These are phyloP conservation scores for Aethina tumida DNA, from an alignment of 1,140 invertebrate genomes.

Conservation along the genomic window DNA sequence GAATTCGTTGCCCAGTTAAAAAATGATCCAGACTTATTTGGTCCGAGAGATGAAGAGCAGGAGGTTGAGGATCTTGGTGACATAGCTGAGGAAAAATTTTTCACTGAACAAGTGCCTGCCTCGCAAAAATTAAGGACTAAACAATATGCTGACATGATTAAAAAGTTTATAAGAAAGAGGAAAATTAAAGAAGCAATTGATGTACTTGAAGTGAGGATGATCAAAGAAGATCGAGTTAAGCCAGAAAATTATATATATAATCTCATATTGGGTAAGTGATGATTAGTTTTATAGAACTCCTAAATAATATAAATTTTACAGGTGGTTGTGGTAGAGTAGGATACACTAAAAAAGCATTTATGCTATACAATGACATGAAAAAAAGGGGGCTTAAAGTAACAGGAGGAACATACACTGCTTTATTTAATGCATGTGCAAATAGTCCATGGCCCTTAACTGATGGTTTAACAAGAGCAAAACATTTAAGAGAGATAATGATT, in stretches of 20 bases:
- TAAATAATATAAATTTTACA: no score
- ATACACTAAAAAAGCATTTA: constrained; percentile 75
- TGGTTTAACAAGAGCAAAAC: constrained; percentile 51
- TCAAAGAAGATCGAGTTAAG: constrained; percentile 64
- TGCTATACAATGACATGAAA: constrained; percentile 74
- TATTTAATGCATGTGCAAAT: constrained; percentile 83
- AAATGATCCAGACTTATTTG: constrained; percentile 44
- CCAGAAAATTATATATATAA: constrained; percentile 72
- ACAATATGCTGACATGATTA: constrained; percentile 59
- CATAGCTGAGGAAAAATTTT: constrained; percentile 43
- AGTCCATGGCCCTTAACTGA: constrained; percentile 51
- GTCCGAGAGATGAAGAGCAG: constrained; percentile 29
- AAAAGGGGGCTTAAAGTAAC: constrained; percentile 55
- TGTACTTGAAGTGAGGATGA: constrained; percentile 61
- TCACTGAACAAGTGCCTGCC: constrained; percentile 36
- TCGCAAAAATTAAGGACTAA: constrained; percentile 42
- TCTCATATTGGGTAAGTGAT: constrained; percentile 58
- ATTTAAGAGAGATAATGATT: constrained; percentile 55
- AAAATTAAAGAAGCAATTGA: constrained; percentile 63
- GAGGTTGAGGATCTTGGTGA: constrained; percentile 41
- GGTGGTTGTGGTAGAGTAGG: constrained; percentile 67
- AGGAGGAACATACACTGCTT: constrained; percentile 63
- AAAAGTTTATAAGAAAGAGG: constrained; percentile 48
- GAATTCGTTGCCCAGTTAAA: constrained; percentile 27
- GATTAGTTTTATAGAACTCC: no score